Conservation (phyloP, 2,113 vertebrate genomes). For the Elaphurus davidianus region DNA sequence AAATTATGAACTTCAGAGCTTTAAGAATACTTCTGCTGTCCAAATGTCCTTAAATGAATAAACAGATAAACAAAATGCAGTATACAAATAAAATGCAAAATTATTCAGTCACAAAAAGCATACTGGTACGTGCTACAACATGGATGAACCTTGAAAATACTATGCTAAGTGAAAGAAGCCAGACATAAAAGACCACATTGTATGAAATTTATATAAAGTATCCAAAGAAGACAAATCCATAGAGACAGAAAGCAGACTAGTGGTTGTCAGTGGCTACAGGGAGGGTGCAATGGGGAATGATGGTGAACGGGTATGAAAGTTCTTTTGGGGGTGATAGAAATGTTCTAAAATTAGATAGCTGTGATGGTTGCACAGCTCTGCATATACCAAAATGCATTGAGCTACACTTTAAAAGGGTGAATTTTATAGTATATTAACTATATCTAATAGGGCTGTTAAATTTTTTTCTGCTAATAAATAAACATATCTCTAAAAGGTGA, state of each 20-base stretch:
- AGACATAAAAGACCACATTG: not conserved
- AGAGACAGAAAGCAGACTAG: not conserved
- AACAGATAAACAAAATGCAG: not conserved
- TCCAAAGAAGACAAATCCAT: not conserved
- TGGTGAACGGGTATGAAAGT: not conserved
- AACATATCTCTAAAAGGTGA: not conserved
- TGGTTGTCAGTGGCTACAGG: not conserved
- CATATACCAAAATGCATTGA: not conserved
- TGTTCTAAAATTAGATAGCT: not conserved
- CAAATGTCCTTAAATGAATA: not conserved
- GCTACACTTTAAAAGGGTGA: not conserved
- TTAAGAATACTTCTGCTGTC: not conserved
- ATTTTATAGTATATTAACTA: not conserved
- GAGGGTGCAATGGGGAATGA: not conserved
- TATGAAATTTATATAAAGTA: not conserved
- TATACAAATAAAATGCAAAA: not conserved
- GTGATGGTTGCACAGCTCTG: not conserved
- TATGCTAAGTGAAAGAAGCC: not conserved
- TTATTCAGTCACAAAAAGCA: not conserved
- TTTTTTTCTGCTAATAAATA: not conserved
- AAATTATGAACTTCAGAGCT: conserved; percentile 31
- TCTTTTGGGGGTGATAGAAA: not conserved
- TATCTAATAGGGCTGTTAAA: not conserved
- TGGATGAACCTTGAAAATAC: not conserved
- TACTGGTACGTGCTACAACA: not conserved